Conservation (phyloP, 2,888 invertebrate species). For the Drosophila stalkeri region DNA sequence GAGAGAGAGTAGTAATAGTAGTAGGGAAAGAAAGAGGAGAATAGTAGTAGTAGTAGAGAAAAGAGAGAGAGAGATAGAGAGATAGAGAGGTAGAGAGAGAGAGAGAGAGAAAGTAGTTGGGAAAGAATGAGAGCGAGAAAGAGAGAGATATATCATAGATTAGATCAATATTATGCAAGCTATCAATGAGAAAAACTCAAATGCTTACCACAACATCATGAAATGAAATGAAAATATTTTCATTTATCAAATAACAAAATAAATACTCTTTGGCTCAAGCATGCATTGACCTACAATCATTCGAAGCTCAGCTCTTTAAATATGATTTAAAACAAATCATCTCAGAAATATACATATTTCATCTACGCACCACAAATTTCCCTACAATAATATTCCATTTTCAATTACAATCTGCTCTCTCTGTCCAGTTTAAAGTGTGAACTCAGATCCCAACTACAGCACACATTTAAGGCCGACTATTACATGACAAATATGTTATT, state of each 20-base stretch:
- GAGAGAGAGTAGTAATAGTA: too few species aligned
- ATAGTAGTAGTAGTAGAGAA: too few species aligned
- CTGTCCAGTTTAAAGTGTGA: not conserved
- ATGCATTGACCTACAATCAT: not conserved
- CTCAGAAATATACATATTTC: not conserved
- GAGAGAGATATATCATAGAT: too few species aligned
- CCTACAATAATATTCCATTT: not conserved
- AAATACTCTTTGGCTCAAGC: not conserved
- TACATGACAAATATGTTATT: not conserved
- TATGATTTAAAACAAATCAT: not conserved
- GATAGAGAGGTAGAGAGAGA: not conserved
- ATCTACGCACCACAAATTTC: not conserved
- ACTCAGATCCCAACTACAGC: not conserved
- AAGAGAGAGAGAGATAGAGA: too few species aligned
- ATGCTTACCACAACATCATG: too few species aligned
- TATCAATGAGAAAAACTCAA: too few species aligned
- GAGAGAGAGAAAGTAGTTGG: not conserved
- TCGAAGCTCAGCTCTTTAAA: too few species aligned
- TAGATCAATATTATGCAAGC: too few species aligned
- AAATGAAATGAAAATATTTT: too few species aligned
- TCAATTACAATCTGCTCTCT: not conserved
- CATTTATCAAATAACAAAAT: too few species aligned
- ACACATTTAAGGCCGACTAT: not conserved
- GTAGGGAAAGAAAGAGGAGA: too few species aligned
- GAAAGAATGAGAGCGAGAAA: too few species aligned